phyloP scores from a whole-genome alignment of 2,113 vertebrate species.

The Cynoglossus semilaevis region DNA sequence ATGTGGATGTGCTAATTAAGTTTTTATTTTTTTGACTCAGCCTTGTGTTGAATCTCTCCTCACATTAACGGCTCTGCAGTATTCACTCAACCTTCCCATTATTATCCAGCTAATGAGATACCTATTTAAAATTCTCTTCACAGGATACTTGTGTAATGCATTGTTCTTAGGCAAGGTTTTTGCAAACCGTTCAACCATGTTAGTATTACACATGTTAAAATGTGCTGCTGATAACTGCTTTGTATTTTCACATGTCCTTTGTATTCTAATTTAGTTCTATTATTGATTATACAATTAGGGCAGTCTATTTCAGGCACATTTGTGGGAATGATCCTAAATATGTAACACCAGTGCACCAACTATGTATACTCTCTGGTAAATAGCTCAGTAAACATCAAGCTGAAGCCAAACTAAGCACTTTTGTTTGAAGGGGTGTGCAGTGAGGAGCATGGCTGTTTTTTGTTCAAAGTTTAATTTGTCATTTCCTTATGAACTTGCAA shows the following conservation, averaged over 20 bases:
- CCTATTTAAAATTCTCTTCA: conserved; percentile 72
- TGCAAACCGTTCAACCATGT: conserved; percentile 48
- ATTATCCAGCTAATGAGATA: conserved; percentile 73
- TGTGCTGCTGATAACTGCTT: conserved; percentile 22
- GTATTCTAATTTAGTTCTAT: conserved; percentile 33
- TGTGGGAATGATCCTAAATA: conserved; percentile 3
- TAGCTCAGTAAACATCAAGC: conserved; percentile 5
- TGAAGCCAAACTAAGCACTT: conserved; percentile 17
- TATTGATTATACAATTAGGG: conserved; percentile 12
- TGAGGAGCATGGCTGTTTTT: not conserved
- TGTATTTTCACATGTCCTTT: conserved; percentile 19
- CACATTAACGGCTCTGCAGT: conserved; percentile 62
- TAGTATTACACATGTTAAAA: conserved; percentile 36
- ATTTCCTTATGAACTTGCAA: not conserved
- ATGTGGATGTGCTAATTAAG: conserved; percentile 73
- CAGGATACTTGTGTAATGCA: conserved; percentile 72
- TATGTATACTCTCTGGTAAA: conserved; percentile 3
- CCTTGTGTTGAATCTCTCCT: conserved; percentile 59
- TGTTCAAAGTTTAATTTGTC: not conserved
- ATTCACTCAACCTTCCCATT: conserved; percentile 63
- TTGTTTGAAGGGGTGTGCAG: conserved; percentile 4
- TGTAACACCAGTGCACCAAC: conserved; percentile 10
- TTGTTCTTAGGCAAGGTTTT: conserved; percentile 64
- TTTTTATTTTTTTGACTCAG: conserved; percentile 37
- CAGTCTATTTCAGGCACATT: not conserved